Evolutionary conservation across 2,797 vertebrate genomes (phyloP).

Genomic region (Halcyon smyrnensis): DNA sequence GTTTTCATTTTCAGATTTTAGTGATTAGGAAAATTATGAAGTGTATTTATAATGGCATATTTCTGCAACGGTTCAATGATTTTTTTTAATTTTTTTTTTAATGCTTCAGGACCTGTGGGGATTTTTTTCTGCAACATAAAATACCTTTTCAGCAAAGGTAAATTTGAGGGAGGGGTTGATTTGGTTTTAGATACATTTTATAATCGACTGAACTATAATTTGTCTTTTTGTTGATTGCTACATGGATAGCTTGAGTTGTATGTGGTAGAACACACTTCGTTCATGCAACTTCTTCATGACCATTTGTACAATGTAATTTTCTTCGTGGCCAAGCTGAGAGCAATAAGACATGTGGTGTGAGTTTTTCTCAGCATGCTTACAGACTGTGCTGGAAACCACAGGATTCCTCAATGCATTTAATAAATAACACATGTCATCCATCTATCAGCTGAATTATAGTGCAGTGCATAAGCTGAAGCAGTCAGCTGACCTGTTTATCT

Average conservation of each 20-base stretch:
- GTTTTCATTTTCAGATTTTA: not conserved
- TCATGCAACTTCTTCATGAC: not conserved
- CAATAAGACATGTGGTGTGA: not conserved
- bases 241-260: not conserved
- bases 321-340: slow-evolving; percentile 17
- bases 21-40: not conserved
- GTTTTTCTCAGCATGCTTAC: slow-evolving; percentile 28
- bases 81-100: no score
- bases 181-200: not conserved
- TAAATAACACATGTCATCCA: slow-evolving; percentile 56
- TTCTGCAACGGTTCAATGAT: not conserved
- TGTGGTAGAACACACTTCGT: not conserved
- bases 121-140: not conserved
- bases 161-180: not conserved
- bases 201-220: not conserved
- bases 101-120: not conserved
- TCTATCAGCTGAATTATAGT: slow-evolving; percentile 54
- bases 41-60: not conserved
- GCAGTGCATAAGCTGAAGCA: slow-evolving; percentile 20
- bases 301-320: slow-evolving; percentile 35
- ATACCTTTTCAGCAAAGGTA: not conserved
- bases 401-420: slow-evolving; percentile 45
- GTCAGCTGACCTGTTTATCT: slow-evolving; percentile 73
- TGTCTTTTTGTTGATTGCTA: not conserved
- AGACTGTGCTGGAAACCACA: slow-evolving; percentile 33